Base-by-base conservation (phyloP, 2,888 invertebrate species). In the Drosophila nigricruria region DNA sequence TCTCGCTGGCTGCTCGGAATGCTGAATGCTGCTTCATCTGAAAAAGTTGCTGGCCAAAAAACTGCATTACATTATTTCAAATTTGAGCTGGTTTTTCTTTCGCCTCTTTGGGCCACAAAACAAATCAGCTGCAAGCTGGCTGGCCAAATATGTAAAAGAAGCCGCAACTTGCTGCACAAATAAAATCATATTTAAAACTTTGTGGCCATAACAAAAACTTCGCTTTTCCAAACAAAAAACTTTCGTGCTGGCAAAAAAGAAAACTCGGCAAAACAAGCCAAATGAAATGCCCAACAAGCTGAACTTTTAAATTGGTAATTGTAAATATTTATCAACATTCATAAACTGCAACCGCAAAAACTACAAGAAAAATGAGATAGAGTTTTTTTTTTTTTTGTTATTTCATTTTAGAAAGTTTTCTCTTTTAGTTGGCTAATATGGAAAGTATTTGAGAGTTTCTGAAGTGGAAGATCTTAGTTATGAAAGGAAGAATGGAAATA, bases 121-220 rank as follows among this genome's bases (percentile, higher is more conserved):
- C 74, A 71, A 81, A 75, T 77, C 82, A 77, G 79, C 77, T 59
- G 82, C 79, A 70, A 74, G 63, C 65, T 79, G 82, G 63, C 65
- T 79, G 82, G 77, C 70, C 81, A 86, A 79, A 83, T 70, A 70
- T 73, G 57, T 42, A 77, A 70, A 86, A 82, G 72, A 67, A 58
- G 49, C 65, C 73, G 63, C 73, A 82, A 73, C 82, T 84, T 79
- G 67, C 84, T 53, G 57, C 72, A 70, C 76, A 85, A 88, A 84
- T 84, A 84, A 84, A 84, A 84, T 88, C 88, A 87, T 84, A 84
- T 84, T 84, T 88, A 84, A 84, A 84, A 84, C 76, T 84, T 84
- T 84, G 70, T 64, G 69, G 73, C 78, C 66, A 73, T 49, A 79
- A 57, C 56, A 59, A 32, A 47, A 34, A 38, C 56, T 40, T 58